Base-by-base conservation (phyloP, 2,797 vertebrate species). In the Mastacembelus armatus region DNA sequence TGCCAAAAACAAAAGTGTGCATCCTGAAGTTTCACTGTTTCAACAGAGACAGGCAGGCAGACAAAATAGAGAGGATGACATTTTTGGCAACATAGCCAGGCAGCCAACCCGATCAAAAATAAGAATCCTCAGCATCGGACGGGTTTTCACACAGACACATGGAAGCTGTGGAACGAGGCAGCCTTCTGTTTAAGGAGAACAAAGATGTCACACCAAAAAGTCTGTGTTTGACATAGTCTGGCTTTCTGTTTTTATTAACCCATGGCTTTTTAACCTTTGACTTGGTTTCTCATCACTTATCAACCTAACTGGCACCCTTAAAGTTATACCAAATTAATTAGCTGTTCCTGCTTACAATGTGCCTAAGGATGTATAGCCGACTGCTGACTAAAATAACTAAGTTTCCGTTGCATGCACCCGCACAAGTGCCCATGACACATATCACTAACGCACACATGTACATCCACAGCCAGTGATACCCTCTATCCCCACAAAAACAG, bases 81-180 rank as follows among this genome's bases (percentile, higher is more conserved):
- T 29, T 55, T 66, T 72, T 69, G 70, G 68, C 66, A 74, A 76
- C 26, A 29, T 4, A 52, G 42, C 18, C 61, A 40, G 48, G 56
- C 68, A 67, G 60, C 39, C 21, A 44, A 57, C n/a, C 61, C 61
- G 22, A 33, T 32, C 38, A 39, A 63, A 62, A 70, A 66, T 42
- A 51, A 70, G 71, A 61, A 10, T 57, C 48, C 24, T 60, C 50
- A 50, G 57, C 76, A 55, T 77, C 64, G 66, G 64, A 51, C 42
- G 18, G 39, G 60, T 40, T 83, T 76, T 57, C 47, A 69, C 45
- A 71, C 42, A 62, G 39, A 74, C 50, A 39, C 58, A 60, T 32
- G 55, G 58, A 70, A 15, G 52, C 38, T 52, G 48, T 47, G 64
- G 57, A 74, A 54, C 18, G 10, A 66, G 45, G 44, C 42, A 54